A percentile compares a stretch with the other conserved stretches of the same genome.
Conservation (phyloP, 2,888 invertebrate genomes). For the Sericinus montela region DNA sequence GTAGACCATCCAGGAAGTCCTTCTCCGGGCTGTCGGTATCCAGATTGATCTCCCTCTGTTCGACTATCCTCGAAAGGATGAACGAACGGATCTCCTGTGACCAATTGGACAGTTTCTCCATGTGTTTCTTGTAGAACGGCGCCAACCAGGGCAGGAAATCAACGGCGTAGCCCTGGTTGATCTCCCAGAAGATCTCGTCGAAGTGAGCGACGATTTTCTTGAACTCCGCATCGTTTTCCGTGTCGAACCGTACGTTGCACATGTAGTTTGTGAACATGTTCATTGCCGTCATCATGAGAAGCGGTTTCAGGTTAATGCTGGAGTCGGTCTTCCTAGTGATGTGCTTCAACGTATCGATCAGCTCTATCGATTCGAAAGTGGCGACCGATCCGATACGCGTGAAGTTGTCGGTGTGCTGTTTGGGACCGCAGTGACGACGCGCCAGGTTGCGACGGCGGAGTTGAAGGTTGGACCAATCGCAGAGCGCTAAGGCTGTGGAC, state of each 20-base stretch:
- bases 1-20: conserved; percentile 89
- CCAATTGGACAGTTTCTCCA: conserved; percentile 84
- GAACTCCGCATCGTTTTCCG: conserved; percentile 83
- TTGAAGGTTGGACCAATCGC: conserved; percentile 93
- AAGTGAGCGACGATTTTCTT: conserved; percentile 83
- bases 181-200: conserved; percentile 94
- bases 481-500: conserved; percentile 88
- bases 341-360: conserved; percentile 77
- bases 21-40: conserved; percentile 81
- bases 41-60: conserved; percentile 75
- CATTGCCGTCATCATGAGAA: conserved; percentile 85
- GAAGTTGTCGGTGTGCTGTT: conserved; percentile 85
- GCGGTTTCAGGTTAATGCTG: conserved; percentile 82
- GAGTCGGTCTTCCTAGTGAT: conserved; percentile 54
- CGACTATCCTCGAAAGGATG: conserved; percentile 85
- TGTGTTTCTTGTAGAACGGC: conserved; percentile 84
- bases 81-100: conserved; percentile 85
- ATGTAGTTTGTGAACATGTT: conserved; percentile 93
- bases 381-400: conserved; percentile 86
- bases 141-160: conserved; percentile 92
- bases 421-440: conserved; percentile 88
- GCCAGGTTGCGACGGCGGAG: conserved; percentile 88
- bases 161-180: conserved; percentile 92
- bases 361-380: conserved; percentile 80
- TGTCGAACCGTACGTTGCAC: conserved; percentile 88